phyloP scores from a whole-genome alignment of 1,140 invertebrate species.

The Panulirus ornatus region DNA sequence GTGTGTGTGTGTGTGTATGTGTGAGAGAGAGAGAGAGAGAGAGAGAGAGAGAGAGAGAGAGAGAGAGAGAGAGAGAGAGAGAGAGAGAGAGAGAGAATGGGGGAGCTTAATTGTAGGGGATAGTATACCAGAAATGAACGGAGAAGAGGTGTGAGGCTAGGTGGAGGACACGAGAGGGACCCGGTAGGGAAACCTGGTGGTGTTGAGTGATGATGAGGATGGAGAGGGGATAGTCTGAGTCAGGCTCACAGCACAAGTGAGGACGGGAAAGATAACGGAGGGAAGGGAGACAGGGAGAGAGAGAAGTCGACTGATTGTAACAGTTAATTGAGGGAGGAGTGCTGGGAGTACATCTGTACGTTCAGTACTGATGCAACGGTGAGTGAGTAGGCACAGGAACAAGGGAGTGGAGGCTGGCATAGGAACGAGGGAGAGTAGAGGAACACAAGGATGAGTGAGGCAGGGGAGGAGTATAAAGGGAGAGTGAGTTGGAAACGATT shows the following conservation, averaged over 20 bases:
- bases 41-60: slow-evolving; percentile 9
- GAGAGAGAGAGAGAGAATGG: slow-evolving; percentile 7
- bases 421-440: not conserved
- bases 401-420: not conserved
- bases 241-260: not conserved
- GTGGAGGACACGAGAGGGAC: not conserved
- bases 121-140: not conserved
- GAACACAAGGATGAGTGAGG: not conserved
- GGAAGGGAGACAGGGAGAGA: not conserved
- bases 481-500: not conserved
- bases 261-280: not conserved
- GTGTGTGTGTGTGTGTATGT: no score
- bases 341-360: not conserved
- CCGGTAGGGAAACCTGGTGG: no score
- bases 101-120: not conserved
- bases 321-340: not conserved
- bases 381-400: not conserved
- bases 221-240: not conserved
- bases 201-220: not conserved
- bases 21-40: not conserved
- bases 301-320: not conserved
- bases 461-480: not conserved
- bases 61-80: slow-evolving; percentile 28
- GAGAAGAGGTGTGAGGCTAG: not conserved
- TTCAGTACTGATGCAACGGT: not conserved